Evolutionary conservation across 2,888 invertebrate species (phyloP).

Genomic region (Drosophila pseudotakahashii): DNA sequence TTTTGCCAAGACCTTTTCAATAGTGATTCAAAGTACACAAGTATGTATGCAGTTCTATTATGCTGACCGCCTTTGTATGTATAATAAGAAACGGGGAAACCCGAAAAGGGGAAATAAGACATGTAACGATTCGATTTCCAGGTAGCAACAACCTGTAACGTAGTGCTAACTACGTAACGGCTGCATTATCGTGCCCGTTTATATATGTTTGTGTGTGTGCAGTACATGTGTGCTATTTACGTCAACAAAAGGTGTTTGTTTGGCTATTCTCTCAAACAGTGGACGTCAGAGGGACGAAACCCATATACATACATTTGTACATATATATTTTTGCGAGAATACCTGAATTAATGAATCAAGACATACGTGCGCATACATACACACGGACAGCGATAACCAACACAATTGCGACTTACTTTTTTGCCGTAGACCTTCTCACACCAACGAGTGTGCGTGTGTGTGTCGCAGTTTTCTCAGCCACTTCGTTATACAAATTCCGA

Average conservation of each 20-base stretch:
- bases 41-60: conserved; percentile 1
- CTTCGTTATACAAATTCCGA: conserved; percentile 63
- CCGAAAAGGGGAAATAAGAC: conserved; percentile 12
- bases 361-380: conserved; percentile 17
- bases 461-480: conserved; percentile 71
- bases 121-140: conserved; percentile 18
- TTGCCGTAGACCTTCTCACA: conserved; percentile 79
- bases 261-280: conserved; percentile 24
- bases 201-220: conserved; percentile 2
- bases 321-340: conserved; percentile 32
- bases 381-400: conserved; percentile 38
- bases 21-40: not conserved
- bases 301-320: not conserved
- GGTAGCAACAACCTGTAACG: conserved; percentile 44
- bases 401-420: conserved; percentile 78
- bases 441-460: conserved; percentile 60
- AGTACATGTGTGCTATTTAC: conserved; percentile 51
- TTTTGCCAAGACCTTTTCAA: too few relatives aligned
- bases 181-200: conserved; percentile 13
- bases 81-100: conserved; percentile 17
- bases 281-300: conserved; percentile 25
- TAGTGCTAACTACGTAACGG: conserved; percentile 34
- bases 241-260: conserved; percentile 44
- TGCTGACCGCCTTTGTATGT: conserved; percentile 11
- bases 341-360: conserved; percentile 66